phyloP scores from a whole-genome alignment of 2,888 invertebrate genomes.

The Leptodirus hochenwartii region DNA sequence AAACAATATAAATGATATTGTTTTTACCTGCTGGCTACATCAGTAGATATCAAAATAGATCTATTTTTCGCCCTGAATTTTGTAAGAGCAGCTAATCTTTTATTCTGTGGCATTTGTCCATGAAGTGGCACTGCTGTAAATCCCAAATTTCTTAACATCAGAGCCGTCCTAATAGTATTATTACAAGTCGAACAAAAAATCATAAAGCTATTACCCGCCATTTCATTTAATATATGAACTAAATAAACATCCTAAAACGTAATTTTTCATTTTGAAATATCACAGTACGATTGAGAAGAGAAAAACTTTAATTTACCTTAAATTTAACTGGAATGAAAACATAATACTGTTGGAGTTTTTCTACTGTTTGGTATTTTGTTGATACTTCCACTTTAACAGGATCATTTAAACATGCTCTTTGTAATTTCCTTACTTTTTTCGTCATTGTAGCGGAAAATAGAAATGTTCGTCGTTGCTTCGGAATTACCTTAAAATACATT shows the following conservation, averaged over 20 bases:
- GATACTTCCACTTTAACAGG: slow-evolving; percentile 94
- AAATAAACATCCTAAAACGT: slow-evolving; percentile 75
- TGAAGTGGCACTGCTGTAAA: slow-evolving; percentile 92
- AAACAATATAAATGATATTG: neutral
- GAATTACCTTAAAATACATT: too few relatives aligned
- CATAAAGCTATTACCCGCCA: slow-evolving; percentile 91
- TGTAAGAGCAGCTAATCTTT: slow-evolving; percentile 82
- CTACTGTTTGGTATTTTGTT: slow-evolving; percentile 95
- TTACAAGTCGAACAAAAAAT: slow-evolving; percentile 94
- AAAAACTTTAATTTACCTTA: slow-evolving; percentile 46
- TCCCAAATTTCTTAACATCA: slow-evolving; percentile 79
- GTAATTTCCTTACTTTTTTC: slow-evolving; percentile 87
- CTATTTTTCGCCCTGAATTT: slow-evolving; percentile 90
- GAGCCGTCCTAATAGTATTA: slow-evolving; percentile 72
- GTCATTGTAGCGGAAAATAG: slow-evolving; percentile 99
- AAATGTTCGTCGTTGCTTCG: slow-evolving; percentile 78
- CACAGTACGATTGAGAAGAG: neutral
- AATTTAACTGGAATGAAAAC: slow-evolving; percentile 89
- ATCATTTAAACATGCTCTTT: slow-evolving; percentile 83
- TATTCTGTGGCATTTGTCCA: slow-evolving; percentile 97
- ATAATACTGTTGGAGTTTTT: slow-evolving; percentile 87
- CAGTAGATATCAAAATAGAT: slow-evolving; percentile 94
- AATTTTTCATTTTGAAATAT: neutral
- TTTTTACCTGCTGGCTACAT: slow-evolving; percentile 82
- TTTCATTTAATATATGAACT: slow-evolving; percentile 85